phyloP scores from a whole-genome alignment of 2,113 vertebrate species.

The Phoenicopterus ruber region DNA sequence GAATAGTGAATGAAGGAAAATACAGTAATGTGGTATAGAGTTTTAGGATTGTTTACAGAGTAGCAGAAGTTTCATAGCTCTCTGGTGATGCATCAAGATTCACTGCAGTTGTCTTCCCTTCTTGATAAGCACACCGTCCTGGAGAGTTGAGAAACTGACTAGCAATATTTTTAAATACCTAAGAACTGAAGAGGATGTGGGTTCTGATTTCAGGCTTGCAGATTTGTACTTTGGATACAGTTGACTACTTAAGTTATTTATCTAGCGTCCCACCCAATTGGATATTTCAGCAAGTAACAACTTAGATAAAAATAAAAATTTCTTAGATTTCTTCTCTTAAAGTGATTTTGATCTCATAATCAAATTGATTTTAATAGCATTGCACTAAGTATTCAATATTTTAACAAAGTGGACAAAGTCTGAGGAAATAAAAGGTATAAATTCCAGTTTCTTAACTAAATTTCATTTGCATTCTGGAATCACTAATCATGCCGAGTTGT shows the following conservation, averaged over 20 bases:
- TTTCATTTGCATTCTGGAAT: not conserved
- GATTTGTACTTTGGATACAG: not conserved
- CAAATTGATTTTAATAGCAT: not conserved
- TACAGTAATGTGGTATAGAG: not conserved
- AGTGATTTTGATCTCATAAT: not conserved
- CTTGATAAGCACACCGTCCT: not conserved
- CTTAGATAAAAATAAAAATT: not conserved
- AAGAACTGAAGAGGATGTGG: not conserved
- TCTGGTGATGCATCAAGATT: not conserved
- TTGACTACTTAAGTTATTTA: not conserved
- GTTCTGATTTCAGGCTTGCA: not conserved
- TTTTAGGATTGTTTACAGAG: not conserved
- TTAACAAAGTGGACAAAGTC: not conserved
- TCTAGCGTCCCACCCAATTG: not conserved
- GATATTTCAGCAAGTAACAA: not conserved
- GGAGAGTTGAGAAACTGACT: not conserved
- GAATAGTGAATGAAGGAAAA: not conserved
- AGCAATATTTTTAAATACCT: not conserved
- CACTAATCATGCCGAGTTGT: not conserved
- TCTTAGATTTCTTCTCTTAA: not conserved
- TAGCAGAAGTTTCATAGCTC: not conserved
- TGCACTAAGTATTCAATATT: not conserved
- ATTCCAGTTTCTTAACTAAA: not conserved
- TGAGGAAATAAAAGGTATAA: not conserved
- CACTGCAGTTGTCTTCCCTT: not conserved